These are phyloP conservation scores for Steinernema scapterisci DNA, from an alignment of 2,888 invertebrate genomes.

Conservation along the genomic window DNA sequence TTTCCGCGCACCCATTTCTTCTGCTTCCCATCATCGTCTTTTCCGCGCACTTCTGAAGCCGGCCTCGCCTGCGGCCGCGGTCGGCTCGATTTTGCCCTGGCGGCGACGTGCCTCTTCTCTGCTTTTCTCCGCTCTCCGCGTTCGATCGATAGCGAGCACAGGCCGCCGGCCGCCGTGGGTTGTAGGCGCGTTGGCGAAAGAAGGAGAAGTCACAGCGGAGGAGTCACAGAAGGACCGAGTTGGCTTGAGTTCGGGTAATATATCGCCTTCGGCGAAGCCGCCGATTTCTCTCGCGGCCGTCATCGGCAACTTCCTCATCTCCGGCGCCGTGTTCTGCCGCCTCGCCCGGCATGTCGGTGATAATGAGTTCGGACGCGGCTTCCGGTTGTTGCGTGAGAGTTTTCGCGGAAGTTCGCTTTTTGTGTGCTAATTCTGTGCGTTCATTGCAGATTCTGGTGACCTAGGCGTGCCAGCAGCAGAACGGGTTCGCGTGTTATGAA, in stretches of 20 bases:
- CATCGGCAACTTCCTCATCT: conserved; percentile 6
- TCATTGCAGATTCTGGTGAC: conserved; percentile 8
- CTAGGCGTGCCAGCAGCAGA: conserved; percentile 11
- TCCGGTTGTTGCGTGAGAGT: background rate
- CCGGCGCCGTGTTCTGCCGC: background rate
- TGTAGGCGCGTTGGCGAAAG: too few species aligned
- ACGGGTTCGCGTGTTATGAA: conserved; percentile 29
- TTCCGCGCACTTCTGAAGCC: too few species aligned
- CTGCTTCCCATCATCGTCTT: too few species aligned
- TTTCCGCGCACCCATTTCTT: too few species aligned
- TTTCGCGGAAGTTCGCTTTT: background rate
- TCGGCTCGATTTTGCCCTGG: too few species aligned
- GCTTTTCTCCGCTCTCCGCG: too few species aligned
- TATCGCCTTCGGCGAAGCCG: background rate
- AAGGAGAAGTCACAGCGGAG: too few species aligned
- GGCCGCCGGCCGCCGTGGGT: too few species aligned
- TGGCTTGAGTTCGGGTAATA: background rate
- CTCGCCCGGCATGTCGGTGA: background rate
- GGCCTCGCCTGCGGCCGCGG: too few species aligned
- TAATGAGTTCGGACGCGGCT: background rate
- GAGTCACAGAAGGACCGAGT: too few species aligned
- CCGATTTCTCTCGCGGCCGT: background rate
- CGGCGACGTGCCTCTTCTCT: too few species aligned
- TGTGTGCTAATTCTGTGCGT: background rate
- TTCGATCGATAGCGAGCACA: too few species aligned